Conservation (phyloP, 1,140 invertebrate genomes). For the Philotrypesis tridentata region DNA sequence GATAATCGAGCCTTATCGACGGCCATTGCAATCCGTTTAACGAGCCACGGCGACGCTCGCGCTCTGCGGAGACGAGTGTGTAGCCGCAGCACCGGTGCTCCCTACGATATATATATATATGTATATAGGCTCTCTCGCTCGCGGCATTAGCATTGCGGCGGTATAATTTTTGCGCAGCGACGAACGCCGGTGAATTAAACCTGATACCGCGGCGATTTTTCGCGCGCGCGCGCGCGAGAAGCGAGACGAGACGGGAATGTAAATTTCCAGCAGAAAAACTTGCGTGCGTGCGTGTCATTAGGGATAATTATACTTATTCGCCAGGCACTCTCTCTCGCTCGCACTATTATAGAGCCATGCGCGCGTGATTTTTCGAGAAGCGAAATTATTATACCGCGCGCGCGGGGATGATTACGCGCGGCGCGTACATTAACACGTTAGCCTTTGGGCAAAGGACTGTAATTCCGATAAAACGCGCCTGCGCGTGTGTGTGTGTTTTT, state of each 20-base stretch:
- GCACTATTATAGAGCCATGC: background rate
- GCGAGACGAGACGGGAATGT: background rate
- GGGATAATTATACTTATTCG: background rate
- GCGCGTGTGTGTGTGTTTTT: background rate
- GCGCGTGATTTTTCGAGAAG: background rate
- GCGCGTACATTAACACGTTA: background rate
- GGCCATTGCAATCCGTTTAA: constrained; percentile 36
- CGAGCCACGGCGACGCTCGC: background rate
- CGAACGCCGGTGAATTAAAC: too few relatives aligned
- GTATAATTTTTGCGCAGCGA: too few relatives aligned
- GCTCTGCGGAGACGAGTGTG: too few relatives aligned
- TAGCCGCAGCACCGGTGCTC: too few relatives aligned
- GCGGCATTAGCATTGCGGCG: background rate
- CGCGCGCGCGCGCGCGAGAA: too few relatives aligned
- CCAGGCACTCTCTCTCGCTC: too few relatives aligned
- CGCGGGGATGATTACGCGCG: background rate
- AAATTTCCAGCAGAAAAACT: background rate
- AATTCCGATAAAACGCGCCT: background rate
- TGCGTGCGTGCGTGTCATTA: background rate
- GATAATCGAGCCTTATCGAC: constrained; percentile 54
- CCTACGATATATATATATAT: too few relatives aligned
- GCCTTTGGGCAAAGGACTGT: background rate
- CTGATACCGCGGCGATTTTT: background rate
- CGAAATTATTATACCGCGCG: too few relatives aligned
- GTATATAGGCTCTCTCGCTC: too few relatives aligned